Evolutionary conservation across 2,797 vertebrate genomes (phyloP).

Genomic region (Melanotaenia pygmaea): DNA sequence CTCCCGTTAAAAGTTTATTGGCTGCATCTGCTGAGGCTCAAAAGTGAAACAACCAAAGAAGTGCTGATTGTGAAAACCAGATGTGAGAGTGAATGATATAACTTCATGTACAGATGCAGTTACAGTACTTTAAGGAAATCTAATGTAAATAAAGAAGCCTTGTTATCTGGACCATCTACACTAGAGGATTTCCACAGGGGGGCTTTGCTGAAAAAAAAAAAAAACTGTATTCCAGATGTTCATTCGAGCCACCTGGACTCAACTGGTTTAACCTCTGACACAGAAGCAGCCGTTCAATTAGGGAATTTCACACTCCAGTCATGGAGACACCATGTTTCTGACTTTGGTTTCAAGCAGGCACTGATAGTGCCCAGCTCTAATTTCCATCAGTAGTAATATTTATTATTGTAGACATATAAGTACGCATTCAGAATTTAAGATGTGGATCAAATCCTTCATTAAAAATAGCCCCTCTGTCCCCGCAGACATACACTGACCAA

Average conservation of each 20-base stretch:
- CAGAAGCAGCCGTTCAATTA: slow-evolving; percentile 69
- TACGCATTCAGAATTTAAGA: slow-evolving; percentile 44
- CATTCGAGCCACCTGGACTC: slow-evolving; percentile 50
- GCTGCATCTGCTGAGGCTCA: slow-evolving; percentile 22
- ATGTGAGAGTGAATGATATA: slow-evolving; percentile 40
- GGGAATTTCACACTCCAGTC: slow-evolving; percentile 71
- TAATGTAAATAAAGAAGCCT: slow-evolving; percentile 46
- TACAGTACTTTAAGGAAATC: slow-evolving; percentile 35
- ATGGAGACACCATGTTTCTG: slow-evolving; percentile 32
- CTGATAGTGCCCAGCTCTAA: slow-evolving; percentile 58
- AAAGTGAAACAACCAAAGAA: slow-evolving; percentile 22
- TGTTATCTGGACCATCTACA: slow-evolving; percentile 53
- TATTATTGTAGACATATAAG: slow-evolving; percentile 8
- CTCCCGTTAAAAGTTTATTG: slow-evolving; percentile 56
- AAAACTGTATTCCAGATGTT: slow-evolving; percentile 76
- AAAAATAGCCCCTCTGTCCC: slow-evolving; percentile 35
- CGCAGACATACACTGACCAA: slow-evolving; percentile 49
- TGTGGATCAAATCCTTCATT: slow-evolving; percentile 37
- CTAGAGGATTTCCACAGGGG: slow-evolving; percentile 34
- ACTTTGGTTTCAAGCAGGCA: slow-evolving; percentile 58
- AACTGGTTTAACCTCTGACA: slow-evolving; percentile 73
- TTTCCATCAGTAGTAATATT: slow-evolving; percentile 55
- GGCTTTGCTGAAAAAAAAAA: slow-evolving; percentile 40
- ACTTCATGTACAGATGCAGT: slow-evolving; percentile 30
- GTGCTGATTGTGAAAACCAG: slow-evolving; percentile 51